Evolutionary conservation across 2,113 vertebrate genomes (phyloP), one percentile per base, ranked within the genome.

Genomic region (Limnothrissa miodon): DNA sequence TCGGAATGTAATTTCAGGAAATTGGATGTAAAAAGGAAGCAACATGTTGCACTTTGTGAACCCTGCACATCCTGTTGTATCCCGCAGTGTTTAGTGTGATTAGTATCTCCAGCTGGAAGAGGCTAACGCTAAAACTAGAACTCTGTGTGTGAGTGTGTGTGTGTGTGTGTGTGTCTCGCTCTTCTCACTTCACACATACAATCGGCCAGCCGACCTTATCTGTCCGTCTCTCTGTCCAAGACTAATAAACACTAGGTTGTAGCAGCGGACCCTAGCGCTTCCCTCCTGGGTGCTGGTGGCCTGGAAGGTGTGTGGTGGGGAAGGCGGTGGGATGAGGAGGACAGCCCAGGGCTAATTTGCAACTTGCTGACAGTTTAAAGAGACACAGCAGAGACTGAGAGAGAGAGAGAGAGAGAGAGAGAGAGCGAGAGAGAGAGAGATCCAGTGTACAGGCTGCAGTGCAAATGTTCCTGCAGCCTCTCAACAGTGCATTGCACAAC

Each of bases 321-420:
- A 45, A 66, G 10, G 45, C 4, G 13, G 23, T 59, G 6, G 78
- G 53, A 46, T 78, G 19, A 25, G 51, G 45, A 70, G 79, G 66
- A 46, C 3, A 48, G 84, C 45, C 46, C 70, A 81, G 66, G 66
- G 79, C 23, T 91, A 90, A 91, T 93, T 92, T 93, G 90, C 83
- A 88, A 89, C 86, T 87, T 87, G 82, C 82, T 89, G 89, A 93
- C 90, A 94, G 88, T 88, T 91, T 89, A 89, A 91, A 85, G 83
- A 84, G 84, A 86, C 88, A 88, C 83, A 86, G 86, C 90, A 86
- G 88, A 87, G 84, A 84, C 88, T 81, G 78, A 89, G 88, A 91
- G 92, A 87, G 87, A 39, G 86, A 83, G 81, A 87, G 90, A 90
- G 92, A 90, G 87, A 86, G 84, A 78, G 90, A 87, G 85, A 53